Evolutionary conservation across 2,113 vertebrate genomes (phyloP).

Genomic region (Merops nubicus): DNA sequence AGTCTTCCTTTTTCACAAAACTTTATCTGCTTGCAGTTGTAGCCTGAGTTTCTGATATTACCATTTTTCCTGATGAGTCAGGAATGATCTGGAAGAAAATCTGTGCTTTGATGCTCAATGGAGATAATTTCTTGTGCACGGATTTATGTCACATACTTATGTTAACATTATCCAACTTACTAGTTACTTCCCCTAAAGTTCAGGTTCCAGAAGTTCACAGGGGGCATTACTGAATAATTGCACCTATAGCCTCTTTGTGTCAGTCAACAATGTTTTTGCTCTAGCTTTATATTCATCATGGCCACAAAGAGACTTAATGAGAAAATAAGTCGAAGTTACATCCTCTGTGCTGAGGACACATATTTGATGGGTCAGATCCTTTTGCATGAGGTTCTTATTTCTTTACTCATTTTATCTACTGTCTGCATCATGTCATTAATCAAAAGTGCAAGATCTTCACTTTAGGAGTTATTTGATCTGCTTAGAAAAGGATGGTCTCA

Average conservation of each 20-base stretch:
- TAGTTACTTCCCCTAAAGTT: not conserved
- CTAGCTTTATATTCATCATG: not conserved
- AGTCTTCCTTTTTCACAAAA: not conserved
- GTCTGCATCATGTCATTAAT: not conserved
- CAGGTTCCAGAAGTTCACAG: not conserved
- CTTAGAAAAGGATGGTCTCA: not conserved
- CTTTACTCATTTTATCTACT: not conserved
- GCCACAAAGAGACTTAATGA: not conserved
- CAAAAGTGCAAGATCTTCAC: not conserved
- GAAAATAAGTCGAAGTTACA: not conserved
- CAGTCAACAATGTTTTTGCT: not conserved
- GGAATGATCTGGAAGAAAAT: conserved; percentile 9
- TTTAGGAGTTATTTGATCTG: not conserved
- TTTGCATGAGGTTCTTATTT: not conserved
- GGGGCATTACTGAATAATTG: not conserved
- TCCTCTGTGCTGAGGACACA: not conserved
- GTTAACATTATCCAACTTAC: not conserved
- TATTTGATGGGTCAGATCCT: not conserved
- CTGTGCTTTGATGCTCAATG: not conserved
- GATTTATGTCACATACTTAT: not conserved
- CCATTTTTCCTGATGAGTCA: not conserved
- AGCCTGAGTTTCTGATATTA: not conserved
- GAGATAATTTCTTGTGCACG: not conserved
- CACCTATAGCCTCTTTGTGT: not conserved
- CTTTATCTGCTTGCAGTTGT: not conserved